Evolutionary conservation across 2,113 vertebrate genomes (phyloP).

Genomic region (Eidolon helvum): DNA sequence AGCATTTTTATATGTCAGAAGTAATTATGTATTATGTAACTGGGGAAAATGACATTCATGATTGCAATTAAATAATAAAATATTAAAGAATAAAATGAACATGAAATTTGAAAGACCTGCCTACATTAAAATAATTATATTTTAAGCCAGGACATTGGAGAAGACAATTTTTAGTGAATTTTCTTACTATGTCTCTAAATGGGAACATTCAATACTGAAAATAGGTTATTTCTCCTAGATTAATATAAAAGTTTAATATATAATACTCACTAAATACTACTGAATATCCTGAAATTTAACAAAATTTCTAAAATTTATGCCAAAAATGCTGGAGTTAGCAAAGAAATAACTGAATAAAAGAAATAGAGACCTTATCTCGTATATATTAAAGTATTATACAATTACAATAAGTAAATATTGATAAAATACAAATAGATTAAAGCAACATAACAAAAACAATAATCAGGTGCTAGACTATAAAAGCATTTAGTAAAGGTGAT

Average conservation of each 20-base stretch:
- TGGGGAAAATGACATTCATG: not conserved
- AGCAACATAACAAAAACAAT: not conserved
- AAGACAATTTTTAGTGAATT: not conserved
- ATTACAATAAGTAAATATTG: not conserved
- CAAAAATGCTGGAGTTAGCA: not conserved
- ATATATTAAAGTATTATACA: not conserved
- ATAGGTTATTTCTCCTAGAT: not conserved
- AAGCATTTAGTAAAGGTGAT: not conserved
- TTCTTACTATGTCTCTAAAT: not conserved
- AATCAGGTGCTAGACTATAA: not conserved
- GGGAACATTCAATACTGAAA: not conserved
- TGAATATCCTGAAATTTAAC: not conserved
- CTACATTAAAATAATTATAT: not conserved
- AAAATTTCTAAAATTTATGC: not conserved
- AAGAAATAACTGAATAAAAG: not conserved
- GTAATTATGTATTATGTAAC: not conserved
- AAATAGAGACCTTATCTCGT: not conserved
- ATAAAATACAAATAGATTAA: not conserved
- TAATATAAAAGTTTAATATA: not conserved
- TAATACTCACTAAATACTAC: not conserved
- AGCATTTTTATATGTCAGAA: not conserved
- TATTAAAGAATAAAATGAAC: not conserved
- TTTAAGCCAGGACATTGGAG: not conserved
- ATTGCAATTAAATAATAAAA: not conserved
- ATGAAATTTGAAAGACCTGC: not conserved